Conservation (phyloP, 2,113 vertebrate genomes). For the Hemichromis elongatus region DNA sequence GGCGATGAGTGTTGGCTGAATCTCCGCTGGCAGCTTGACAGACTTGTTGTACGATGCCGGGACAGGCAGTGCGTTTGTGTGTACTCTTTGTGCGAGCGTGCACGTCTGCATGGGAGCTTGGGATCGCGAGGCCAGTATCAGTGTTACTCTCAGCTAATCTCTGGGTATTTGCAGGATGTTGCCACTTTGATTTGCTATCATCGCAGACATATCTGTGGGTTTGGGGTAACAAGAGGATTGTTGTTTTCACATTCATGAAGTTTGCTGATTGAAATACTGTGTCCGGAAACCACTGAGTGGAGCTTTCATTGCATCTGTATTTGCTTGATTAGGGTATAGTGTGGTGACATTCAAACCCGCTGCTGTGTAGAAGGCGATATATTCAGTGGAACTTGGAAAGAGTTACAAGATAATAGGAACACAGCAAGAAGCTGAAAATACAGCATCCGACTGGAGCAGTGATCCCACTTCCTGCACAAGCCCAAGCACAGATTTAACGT, state of each 20-base stretch:
- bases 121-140: slow-evolving; percentile 27
- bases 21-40: slow-evolving; percentile 57
- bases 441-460: background rate
- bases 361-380: background rate
- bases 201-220: slow-evolving; percentile 43
- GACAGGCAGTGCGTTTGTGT: background rate
- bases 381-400: background rate
- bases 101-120: background rate
- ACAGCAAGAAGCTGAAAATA: background rate
- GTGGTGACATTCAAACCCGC: background rate
- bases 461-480: background rate
- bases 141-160: slow-evolving; percentile 65
- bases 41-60: slow-evolving; percentile 26
- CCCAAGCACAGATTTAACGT: background rate
- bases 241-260: slow-evolving; percentile 36
- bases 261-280: slow-evolving; percentile 41
- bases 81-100: background rate
- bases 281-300: slow-evolving; percentile 24
- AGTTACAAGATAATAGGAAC: background rate
- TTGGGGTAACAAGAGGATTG: slow-evolving; percentile 56
- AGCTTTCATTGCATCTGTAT: slow-evolving; percentile 16
- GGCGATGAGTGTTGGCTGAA: slow-evolving; percentile 59
- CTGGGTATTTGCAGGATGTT: slow-evolving; percentile 55
- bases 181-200: slow-evolving; percentile 51
- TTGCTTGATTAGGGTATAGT: background rate